Evolutionary conservation across 2,888 invertebrate species (phyloP), one percentile per base, ranked within the genome.

Genomic region (Shargacucullia verbasci): DNA sequence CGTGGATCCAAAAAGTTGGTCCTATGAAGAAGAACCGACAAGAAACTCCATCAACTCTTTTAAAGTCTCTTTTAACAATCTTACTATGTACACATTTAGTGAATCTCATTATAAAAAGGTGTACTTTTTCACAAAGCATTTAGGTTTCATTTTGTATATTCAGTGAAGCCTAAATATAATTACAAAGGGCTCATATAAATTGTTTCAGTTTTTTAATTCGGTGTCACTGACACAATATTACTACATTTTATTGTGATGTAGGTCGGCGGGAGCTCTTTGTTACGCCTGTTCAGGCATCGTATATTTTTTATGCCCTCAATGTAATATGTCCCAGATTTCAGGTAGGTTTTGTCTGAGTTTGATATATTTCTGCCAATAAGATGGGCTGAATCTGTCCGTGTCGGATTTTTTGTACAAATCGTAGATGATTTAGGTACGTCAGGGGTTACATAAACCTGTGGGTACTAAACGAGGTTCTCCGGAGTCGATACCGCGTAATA

Each of bases 191-290:
- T 52, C 34, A 57, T 44, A 63, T 43, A 53, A 70, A 64, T 70
- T 58, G 66, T 67, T 67, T 64, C 47, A n/a, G n/a, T n/a, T 56
- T 45, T 65, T 50, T 70, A 70, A 58, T 70, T 47, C 64, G 15
- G 11, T 20, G 20, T 20, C 4, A 2, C 20, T 3, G 45, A 50
- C 37, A 52, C 48, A 48, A 52, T 11, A 38, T 34, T 11, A 10
- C 37, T 38, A 45, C 40, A 38, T 58, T 52, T 63, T 52, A 58
- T 53, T 53, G 14, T 49, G 63, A 70, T 27, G 44, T 37, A 14
- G 58, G 50, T 48, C 33, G 31, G 31, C 29, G 11, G 41, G 14
- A 12, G 39, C 31, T 53, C 45, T 41, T 64, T 41, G 50, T 45
- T 27, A 33, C 47, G 37, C n/a, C 40, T 57, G 40, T 64, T 41